phyloP scores from a whole-genome alignment of 2,797 vertebrate species.

The Siniperca scherzeri region DNA sequence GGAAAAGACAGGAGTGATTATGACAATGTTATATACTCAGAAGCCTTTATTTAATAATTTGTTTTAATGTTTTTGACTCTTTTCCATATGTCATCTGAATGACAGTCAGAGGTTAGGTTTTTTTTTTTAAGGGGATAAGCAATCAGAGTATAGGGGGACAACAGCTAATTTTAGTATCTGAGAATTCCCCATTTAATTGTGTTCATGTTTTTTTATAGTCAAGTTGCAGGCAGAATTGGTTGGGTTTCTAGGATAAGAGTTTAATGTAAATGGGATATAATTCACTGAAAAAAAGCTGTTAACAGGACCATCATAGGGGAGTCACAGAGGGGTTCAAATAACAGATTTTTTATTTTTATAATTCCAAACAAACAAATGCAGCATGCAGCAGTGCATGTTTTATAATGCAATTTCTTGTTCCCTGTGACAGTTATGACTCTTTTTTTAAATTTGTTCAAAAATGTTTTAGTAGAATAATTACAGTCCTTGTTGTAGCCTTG shows the following conservation, averaged over 20 bases:
- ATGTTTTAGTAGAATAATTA: conserved; percentile 52
- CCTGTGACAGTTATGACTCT: conserved; percentile 4
- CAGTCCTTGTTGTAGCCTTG: conserved; percentile 39
- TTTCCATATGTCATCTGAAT: conserved; percentile 68
- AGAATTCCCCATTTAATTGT: conserved; percentile 53
- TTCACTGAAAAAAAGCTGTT: conserved; percentile 31
- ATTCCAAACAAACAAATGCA: conserved; percentile 41
- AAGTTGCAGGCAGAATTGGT: conserved; percentile 15
- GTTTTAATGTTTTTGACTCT: conserved; percentile 70
- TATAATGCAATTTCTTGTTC: conserved; percentile 11
- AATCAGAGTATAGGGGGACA: conserved; percentile 45
- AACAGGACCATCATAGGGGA: conserved; percentile 32
- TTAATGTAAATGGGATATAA: conserved; percentile 50
- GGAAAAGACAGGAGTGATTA: conserved; percentile 79
- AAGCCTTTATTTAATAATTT: conserved; percentile 83
- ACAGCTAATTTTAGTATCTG: conserved; percentile 49
- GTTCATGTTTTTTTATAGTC: conserved; percentile 18
- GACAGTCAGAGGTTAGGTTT: conserved; percentile 66
- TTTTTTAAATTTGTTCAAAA: conserved; percentile 36
- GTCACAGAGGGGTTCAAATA: conserved; percentile 40
- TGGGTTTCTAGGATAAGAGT: conserved; percentile 45
- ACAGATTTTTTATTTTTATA: conserved; percentile 42
- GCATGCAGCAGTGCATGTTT: conserved; percentile 26
- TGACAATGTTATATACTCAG: conserved; percentile 70
- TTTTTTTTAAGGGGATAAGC: conserved; percentile 66